Evolutionary conservation across 1,140 invertebrate species (phyloP), one percentile per base, ranked within the genome.

Genomic region (Drosophila murphyi): DNA sequence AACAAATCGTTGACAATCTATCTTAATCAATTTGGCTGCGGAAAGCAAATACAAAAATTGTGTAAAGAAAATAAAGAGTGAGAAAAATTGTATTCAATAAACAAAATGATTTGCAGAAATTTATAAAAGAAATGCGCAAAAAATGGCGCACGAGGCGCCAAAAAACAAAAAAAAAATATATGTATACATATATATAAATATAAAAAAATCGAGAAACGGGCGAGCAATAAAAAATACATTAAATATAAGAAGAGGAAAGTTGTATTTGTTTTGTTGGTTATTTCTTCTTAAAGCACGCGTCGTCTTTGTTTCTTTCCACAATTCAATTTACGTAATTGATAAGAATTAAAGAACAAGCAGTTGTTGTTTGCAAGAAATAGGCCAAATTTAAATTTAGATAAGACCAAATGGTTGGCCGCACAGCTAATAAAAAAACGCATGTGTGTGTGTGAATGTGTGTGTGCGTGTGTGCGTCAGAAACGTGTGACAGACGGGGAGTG

Each of bases 371-470:
- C 55, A 70, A 50, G 67, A 89, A 89, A 78, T 89, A 81, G 85
- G 85, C 78, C 85, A 89, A 83, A 89, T 81, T 78, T 89, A 89
- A 74, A 89, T 89, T 85, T 89, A 89, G 85, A 89, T 68, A 61
- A 72, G 45, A 77, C 61, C 69, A 52, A 57, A 67, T 43, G n/a
- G 20, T 5, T 4, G 52, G 35, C 34, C 28, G 12, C 20, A 28
- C 45, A 57, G 54, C 12, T 34, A 73, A 59, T 65, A 45, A 31
- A 52, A 52, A 37, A 48, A 8, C 29, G 32, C 34, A 32, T 29
- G n/a, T 29, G 2, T 10, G 37, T 39, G 2, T 39, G 37, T 3
- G 41, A 12, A 55, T 29, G 45, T 50, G 8, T 8, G 41, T 41
- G 34, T n/a, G 34, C 8, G 68, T 41, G 20, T 67, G 45, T 56